These are phyloP conservation scores for Riparia riparia DNA, from an alignment of 2,113 vertebrate genomes.

Conservation along the genomic window DNA sequence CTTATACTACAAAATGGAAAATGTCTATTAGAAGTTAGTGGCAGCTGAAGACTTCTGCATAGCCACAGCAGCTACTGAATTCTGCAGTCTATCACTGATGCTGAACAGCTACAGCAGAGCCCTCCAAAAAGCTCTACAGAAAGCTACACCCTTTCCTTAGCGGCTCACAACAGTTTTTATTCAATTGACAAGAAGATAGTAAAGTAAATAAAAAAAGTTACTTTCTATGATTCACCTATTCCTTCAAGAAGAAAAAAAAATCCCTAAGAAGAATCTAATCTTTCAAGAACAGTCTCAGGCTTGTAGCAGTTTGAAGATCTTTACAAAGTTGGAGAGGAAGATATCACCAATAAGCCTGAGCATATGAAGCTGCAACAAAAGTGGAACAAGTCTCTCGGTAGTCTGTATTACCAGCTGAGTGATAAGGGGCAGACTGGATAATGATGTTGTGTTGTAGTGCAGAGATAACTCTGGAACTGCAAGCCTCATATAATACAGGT, in stretches of 20 bases:
- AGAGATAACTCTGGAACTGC: slow-evolving; percentile 81
- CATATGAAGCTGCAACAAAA: slow-evolving; percentile 45
- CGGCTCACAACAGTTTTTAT: slow-evolving; percentile 51
- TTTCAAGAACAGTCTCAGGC: slow-evolving; percentile 60
- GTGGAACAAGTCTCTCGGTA: slow-evolving; percentile 64
- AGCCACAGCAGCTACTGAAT: not conserved
- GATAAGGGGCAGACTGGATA: slow-evolving; percentile 83
- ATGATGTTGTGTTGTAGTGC: slow-evolving; percentile 82
- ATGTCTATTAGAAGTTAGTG: not conserved
- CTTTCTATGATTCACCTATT: slow-evolving; percentile 63
- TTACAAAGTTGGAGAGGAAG: slow-evolving; percentile 56
- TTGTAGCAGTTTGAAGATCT: slow-evolving; percentile 55
- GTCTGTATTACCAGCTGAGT: slow-evolving; percentile 73
- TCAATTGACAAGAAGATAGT: slow-evolving; percentile 65
- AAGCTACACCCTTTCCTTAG: not conserved
- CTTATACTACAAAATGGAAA: accelerated
- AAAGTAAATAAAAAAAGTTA: slow-evolving; percentile 78
- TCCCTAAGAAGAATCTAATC: slow-evolving; percentile 69
- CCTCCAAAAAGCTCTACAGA: not conserved
- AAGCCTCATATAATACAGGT: slow-evolving; percentile 83
- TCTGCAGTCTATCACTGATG: not conserved
- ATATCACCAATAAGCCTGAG: slow-evolving; percentile 61
- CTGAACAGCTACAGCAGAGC: not conserved
- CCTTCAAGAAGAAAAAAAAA: slow-evolving; percentile 28
- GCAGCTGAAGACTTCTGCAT: not conserved